Evolutionary conservation across 2,797 vertebrate species (phyloP).

Genomic region (Girardinus metallicus): DNA sequence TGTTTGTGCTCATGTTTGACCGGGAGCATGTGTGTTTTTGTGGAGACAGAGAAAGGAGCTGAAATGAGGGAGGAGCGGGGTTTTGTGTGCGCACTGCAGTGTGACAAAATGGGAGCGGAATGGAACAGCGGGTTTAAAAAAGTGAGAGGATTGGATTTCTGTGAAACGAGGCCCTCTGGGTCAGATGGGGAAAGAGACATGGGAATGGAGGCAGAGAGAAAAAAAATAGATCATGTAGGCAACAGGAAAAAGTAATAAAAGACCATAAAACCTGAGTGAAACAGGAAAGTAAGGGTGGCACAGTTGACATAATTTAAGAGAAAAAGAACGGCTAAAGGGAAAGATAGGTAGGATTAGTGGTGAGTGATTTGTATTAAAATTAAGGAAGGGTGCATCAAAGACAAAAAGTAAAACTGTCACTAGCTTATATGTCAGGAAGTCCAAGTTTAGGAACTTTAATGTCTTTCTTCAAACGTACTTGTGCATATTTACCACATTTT

Average conservation of each 20-base stretch:
- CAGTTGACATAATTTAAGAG: slow-evolving; percentile 23
- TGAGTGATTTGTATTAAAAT: slow-evolving; percentile 32
- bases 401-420: background rate
- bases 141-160: slow-evolving; percentile 76
- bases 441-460: background rate
- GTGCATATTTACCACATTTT: background rate
- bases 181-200: slow-evolving; percentile 53
- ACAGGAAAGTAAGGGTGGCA: slow-evolving; percentile 34
- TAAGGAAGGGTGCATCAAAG: slow-evolving; percentile 7
- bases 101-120: slow-evolving; percentile 79
- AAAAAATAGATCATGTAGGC: slow-evolving; percentile 30
- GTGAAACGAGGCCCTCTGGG: slow-evolving; percentile 68
- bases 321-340: slow-evolving; percentile 39
- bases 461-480: background rate
- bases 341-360: slow-evolving; percentile 22
- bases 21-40: slow-evolving; percentile 26
- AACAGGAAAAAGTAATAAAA: slow-evolving; percentile 26
- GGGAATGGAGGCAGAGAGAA: slow-evolving; percentile 18
- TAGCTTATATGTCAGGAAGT: background rate
- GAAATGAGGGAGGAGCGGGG: slow-evolving; percentile 60
- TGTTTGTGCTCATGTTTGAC: slow-evolving; percentile 8
- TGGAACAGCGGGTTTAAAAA: slow-evolving; percentile 77
- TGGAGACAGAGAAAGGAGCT: slow-evolving; percentile 35
- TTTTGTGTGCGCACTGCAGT: slow-evolving; percentile 71
- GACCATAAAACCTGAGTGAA: slow-evolving; percentile 30